These are phyloP conservation scores for Papilio xuthus DNA, from an alignment of 1,140 invertebrate species.

Conservation along the genomic window DNA sequence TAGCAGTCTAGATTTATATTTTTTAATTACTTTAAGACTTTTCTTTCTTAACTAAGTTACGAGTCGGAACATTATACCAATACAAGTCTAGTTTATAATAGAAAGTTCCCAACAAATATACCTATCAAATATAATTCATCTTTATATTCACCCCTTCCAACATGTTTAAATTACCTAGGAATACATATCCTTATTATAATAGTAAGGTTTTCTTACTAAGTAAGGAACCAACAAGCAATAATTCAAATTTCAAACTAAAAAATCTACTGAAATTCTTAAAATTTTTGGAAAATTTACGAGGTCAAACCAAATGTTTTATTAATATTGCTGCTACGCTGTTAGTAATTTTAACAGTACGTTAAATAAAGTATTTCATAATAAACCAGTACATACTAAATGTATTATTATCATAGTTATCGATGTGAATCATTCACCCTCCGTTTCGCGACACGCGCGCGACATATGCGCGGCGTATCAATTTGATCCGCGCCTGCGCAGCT, in stretches of 20 bases:
- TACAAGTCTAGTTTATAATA: too few relatives aligned
- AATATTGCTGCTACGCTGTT: neutral
- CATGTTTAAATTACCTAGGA: too few relatives aligned
- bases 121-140: too few relatives aligned
- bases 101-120: too few relatives aligned
- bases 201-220: too few relatives aligned
- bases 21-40: neutral
- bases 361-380: neutral
- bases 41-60: neutral
- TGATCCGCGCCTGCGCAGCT: constrained; percentile 74
- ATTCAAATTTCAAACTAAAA: too few relatives aligned
- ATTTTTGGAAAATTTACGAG: too few relatives aligned
- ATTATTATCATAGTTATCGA: constrained; percentile 30
- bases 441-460: constrained; percentile 61
- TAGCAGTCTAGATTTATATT: neutral
- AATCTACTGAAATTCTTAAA: too few relatives aligned
- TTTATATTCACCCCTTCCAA: too few relatives aligned
- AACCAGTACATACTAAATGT: neutral
- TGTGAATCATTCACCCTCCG: constrained; percentile 39
- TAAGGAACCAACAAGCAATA: too few relatives aligned
- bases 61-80: too few relatives aligned
- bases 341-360: neutral
- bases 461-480: constrained; percentile 71
- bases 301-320: neutral
- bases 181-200: too few relatives aligned